Percentiles rank a stretch among this genome's conserved stretches.
Evolutionary conservation across 2,888 invertebrate species (phyloP).

Genomic region (Zeuzera pyrina): DNA sequence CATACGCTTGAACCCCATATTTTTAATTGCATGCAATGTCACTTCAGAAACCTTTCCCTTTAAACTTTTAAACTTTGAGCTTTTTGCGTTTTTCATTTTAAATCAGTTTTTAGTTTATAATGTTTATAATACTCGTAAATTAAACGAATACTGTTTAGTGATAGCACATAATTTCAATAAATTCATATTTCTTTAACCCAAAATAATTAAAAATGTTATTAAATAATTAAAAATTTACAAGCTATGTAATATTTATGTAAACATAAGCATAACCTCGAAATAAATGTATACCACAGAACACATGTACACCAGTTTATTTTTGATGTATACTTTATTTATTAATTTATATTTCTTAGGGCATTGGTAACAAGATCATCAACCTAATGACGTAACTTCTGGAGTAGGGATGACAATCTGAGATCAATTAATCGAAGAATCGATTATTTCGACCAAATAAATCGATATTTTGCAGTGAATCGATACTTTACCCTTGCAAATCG

Average conservation of each 20-base stretch:
- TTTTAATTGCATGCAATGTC: slow-evolving; percentile 82
- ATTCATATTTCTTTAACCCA: no score
- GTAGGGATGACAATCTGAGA: no score
- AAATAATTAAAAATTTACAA: not conserved
- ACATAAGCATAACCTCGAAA: not conserved
- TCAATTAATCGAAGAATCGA: no score
- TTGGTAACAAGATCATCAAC: no score
- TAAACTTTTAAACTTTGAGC: slow-evolving; percentile 63
- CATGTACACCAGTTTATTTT: not conserved
- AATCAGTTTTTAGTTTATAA: not conserved
- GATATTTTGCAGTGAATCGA: no score
- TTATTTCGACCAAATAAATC: no score
- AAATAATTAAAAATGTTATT: not conserved
- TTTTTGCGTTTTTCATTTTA: slow-evolving; percentile 26
- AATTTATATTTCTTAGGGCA: no score
- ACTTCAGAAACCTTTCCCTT: slow-evolving; percentile 78
- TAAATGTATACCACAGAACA: not conserved
- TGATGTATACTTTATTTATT: no score
- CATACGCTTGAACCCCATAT: slow-evolving; percentile 93
- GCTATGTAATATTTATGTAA: not conserved
- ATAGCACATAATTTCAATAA: not conserved
- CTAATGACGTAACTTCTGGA: no score
- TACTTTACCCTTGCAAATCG: no score
- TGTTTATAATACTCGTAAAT: not conserved
- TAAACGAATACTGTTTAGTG: no score